Base-by-base conservation (phyloP, 2,888 invertebrate genomes). In the Polydrusus cervinus region DNA sequence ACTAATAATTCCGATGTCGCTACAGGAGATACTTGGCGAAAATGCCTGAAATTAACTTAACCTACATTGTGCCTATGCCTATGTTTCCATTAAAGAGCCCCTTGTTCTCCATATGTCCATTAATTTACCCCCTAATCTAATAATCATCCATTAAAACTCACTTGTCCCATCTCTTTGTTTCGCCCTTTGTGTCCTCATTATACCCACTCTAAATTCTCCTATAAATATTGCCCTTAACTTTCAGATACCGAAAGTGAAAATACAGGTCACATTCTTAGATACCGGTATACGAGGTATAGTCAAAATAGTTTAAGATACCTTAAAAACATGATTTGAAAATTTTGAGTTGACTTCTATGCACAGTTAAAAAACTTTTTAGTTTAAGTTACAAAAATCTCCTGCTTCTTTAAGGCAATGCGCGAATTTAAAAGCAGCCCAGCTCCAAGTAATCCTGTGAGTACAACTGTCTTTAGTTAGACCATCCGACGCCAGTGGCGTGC, bases 121-220 rank as follows among this genome's bases (percentile, higher is more conserved):
- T 69, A 74, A 64, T 69, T 38, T 64, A 69, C 45, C 74, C 70
- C 69, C 57, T 74, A 74, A 74, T 74, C 74, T 74, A 74, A 74
- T 74, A 74, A 74, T 64, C 62, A 65, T 68, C 69, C 69, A 74
- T 74, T 74, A 68, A 74, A 74, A 69, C 62, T 66, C 73, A 73
- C 73, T 73, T 73, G 73, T 67, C 45, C 62, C 69, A 69, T 74
- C 68, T 69, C 74, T 74, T 74, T 74, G 74, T 74, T 69, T 69
- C 69, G 55, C 65, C 69, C 74, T 74, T 74, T 74, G 74, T 74
- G 47, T 64, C 38, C 64, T 69, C 64, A 74, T 74, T 74, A 62
- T 60, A 74, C 14, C 74, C 64, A 69, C 69, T 74, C 69, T 69
- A 64, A 69, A 74, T 74, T 74, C 64, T 43, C 47, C 43, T 45